phyloP scores from a whole-genome alignment of 2,888 invertebrate species.

The Chirona hameri region DNA sequence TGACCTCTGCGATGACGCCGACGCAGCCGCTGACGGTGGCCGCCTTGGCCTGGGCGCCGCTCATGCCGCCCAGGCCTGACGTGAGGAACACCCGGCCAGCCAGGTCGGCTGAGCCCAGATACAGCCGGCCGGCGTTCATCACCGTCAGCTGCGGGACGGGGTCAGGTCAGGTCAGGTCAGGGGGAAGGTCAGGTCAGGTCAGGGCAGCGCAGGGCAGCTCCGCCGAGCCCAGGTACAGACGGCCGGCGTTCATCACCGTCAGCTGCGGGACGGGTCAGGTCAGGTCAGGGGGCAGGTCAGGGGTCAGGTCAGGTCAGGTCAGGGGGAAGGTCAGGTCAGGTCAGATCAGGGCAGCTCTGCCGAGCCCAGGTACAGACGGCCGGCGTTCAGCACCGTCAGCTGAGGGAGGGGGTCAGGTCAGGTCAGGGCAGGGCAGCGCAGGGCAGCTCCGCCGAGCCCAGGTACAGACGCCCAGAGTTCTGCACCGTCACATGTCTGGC shows the following conservation, averaged over 20 bases:
- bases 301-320: no score
- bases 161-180: not conserved
- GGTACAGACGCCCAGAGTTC: slow-evolving; percentile 57
- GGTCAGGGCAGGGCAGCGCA: no score
- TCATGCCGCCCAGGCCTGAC: slow-evolving; percentile 60
- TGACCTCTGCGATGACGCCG: slow-evolving; percentile 57
- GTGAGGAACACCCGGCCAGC: slow-evolving; percentile 52
- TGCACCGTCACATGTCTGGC: slow-evolving; percentile 51
- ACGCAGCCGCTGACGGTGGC: slow-evolving; percentile 59
- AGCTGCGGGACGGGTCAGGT: slow-evolving; percentile 41
- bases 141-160: slow-evolving; percentile 50
- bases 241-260: slow-evolving; percentile 57
- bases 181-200: no score
- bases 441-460: slow-evolving; percentile 45
- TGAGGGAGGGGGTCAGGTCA: no score
- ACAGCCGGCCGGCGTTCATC: slow-evolving; percentile 58
- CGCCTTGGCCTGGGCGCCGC: slow-evolving; percentile 61
- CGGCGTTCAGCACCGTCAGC: no score
- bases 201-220: no score
- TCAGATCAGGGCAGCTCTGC: no score
- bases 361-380: no score
- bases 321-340: no score
- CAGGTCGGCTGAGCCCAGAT: slow-evolving; percentile 51
- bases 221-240: slow-evolving; percentile 53
- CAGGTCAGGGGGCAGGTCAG: no score